phyloP scores from a whole-genome alignment of 2,888 invertebrate species.

The Patella caerulea region DNA sequence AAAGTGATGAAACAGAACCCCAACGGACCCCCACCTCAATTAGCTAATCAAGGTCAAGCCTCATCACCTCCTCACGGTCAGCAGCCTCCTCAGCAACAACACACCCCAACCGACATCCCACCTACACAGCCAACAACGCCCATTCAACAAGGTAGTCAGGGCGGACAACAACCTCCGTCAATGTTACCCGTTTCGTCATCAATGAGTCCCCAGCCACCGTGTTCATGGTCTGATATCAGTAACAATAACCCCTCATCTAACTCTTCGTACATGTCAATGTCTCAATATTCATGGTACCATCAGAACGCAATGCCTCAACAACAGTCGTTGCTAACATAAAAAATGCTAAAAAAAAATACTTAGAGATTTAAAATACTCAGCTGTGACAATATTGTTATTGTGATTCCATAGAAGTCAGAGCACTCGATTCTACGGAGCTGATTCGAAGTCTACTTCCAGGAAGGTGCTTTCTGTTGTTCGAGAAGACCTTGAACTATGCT shows the following conservation, averaged over 20 bases:
- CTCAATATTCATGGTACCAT: constrained; percentile 55
- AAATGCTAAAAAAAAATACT: not conserved
- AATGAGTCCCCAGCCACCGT: constrained; percentile 53
- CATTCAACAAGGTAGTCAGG: constrained; percentile 46
- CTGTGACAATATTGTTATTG: too few species aligned
- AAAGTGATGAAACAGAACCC: constrained; percentile 58
- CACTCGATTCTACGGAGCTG: too few species aligned
- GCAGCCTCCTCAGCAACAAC: constrained; percentile 42
- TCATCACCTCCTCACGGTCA: constrained; percentile 48
- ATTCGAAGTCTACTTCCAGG: too few species aligned
- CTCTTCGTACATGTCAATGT: constrained; percentile 50
- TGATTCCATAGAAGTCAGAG: too few species aligned
- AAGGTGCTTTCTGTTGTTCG: too few species aligned
- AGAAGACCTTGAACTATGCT: too few species aligned
- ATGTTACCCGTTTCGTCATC: constrained; percentile 52
- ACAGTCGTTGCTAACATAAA: constrained; percentile 54
- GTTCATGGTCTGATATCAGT: constrained; percentile 50
- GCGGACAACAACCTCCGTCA: constrained; percentile 21
- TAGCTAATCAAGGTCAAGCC: constrained; percentile 41
- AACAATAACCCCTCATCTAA: constrained; percentile 43
- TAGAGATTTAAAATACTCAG: not conserved
- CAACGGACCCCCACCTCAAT: constrained; percentile 32
- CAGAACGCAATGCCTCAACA: constrained; percentile 47
- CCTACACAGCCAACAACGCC: constrained; percentile 37
- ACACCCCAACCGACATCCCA: constrained; percentile 40